These are phyloP conservation scores for Eledone cirrhosa DNA, from an alignment of 2,888 invertebrate genomes.

Conservation along the genomic window DNA sequence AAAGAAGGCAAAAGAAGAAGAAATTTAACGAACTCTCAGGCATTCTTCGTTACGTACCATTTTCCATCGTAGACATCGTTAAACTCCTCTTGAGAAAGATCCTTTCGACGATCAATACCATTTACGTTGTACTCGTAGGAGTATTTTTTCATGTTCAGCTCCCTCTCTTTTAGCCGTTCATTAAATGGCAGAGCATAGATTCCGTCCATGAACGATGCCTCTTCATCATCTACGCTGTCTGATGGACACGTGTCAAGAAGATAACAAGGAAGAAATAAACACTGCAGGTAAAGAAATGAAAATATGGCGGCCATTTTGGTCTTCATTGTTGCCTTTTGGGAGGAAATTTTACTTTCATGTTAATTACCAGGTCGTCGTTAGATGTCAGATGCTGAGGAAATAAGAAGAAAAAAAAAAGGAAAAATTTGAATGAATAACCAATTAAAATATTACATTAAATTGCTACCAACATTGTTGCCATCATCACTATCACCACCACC, in stretches of 20 bases:
- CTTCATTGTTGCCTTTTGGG: too few species aligned
- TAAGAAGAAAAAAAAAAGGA: too few species aligned
- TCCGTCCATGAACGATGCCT: background rate
- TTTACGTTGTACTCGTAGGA: slow-evolving; percentile 36
- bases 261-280: background rate
- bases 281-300: background rate
- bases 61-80: slow-evolving; percentile 64
- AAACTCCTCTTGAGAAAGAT: slow-evolving; percentile 59
- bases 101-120: slow-evolving; percentile 54
- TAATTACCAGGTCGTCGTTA: too few species aligned
- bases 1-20: too few species aligned
- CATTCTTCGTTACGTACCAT: slow-evolving; percentile 53
- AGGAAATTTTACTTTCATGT: too few species aligned
- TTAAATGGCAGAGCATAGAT: slow-evolving; percentile 44
- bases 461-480: too few species aligned
- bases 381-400: too few species aligned
- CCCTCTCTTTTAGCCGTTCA: slow-evolving; percentile 37
- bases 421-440: too few species aligned
- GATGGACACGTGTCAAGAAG: background rate
- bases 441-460: too few species aligned
- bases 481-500: too few species aligned
- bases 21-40: too few species aligned
- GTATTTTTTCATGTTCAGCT: slow-evolving; percentile 50
- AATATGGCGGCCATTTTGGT: background rate
- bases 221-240: background rate